Percentiles rank a stretch among this genome's conserved stretches.
phyloP scores from a whole-genome alignment of 2,797 vertebrate species.

The Cyclopterus lumpus region DNA sequence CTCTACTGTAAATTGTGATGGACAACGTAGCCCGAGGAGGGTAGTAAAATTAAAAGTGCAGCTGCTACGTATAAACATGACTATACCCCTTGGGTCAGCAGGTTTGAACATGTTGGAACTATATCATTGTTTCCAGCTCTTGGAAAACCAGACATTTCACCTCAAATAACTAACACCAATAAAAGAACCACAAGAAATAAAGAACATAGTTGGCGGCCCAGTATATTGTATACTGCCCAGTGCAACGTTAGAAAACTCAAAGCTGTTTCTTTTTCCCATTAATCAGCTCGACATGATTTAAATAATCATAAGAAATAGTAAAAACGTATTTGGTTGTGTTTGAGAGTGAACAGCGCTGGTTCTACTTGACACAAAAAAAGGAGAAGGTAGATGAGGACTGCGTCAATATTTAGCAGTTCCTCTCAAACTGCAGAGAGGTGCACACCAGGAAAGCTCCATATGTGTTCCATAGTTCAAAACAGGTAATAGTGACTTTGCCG shows the following conservation, averaged over 20 bases:
- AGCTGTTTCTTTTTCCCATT: neutral
- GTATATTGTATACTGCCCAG: slow-evolving; percentile 29
- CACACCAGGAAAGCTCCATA: slow-evolving; percentile 29
- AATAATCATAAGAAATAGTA: neutral
- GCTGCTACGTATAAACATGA: slow-evolving; percentile 60
- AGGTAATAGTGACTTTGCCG: neutral
- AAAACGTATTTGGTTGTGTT: neutral
- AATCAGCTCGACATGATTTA: slow-evolving; percentile 1
- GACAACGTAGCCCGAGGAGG: slow-evolving; percentile 26
- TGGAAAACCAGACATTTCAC: slow-evolving; percentile 48
- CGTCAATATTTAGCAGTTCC: neutral
- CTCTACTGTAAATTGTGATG: slow-evolving; percentile 12
- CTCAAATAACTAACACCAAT: slow-evolving; percentile 39
- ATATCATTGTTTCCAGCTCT: slow-evolving; percentile 41
- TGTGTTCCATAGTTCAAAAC: neutral
- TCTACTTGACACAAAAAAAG: neutral
- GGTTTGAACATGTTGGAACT: slow-evolving; percentile 50
- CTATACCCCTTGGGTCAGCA: slow-evolving; percentile 41
- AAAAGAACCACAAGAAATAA: slow-evolving; percentile 32
- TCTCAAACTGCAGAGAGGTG: slow-evolving; percentile 24
- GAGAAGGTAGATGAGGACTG: neutral
- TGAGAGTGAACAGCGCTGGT: neutral
- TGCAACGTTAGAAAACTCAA: slow-evolving; percentile 21
- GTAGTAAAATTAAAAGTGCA: slow-evolving; percentile 56
- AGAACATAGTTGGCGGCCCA: slow-evolving; percentile 34